Evolutionary conservation across 2,797 vertebrate genomes (phyloP).

Genomic region (Babyrousa celebensis): DNA sequence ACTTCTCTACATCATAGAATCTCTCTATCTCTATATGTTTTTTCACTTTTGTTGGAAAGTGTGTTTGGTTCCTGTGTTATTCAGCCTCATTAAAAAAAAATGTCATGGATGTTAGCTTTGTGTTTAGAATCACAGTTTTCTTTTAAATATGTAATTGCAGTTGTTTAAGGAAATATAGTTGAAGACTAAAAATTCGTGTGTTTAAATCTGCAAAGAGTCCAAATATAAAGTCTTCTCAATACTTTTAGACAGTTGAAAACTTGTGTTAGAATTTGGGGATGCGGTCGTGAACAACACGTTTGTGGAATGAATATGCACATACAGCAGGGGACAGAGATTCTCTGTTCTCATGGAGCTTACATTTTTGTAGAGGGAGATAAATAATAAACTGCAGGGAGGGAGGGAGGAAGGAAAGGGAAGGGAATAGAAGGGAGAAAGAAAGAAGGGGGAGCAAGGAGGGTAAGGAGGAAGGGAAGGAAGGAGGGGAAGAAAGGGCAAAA

Average conservation of each 20-base stretch:
- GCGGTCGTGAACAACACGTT: background rate
- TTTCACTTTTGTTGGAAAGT: conserved; percentile 53
- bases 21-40: background rate
- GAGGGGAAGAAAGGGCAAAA: background rate
- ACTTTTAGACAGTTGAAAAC: background rate
- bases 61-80: background rate
- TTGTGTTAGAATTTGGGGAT: background rate
- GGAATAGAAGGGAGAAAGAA: too few species aligned
- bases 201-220: background rate
- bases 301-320: background rate
- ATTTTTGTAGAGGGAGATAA: background rate
- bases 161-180: background rate
- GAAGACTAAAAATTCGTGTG: background rate
- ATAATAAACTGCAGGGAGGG: background rate
- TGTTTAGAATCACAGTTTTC: conserved; percentile 1
- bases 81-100: background rate
- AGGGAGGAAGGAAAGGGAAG: background rate
- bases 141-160: conserved; percentile 20
- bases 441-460: too few species aligned
- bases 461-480: background rate
- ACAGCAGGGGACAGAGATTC: background rate
- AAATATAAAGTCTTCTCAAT: background rate
- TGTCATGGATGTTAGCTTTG: background rate
- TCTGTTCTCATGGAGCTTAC: background rate
- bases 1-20: background rate